These are phyloP conservation scores for Teleogryllus occipitalis DNA, from an alignment of 1,140 invertebrate genomes.

Conservation along the genomic window DNA sequence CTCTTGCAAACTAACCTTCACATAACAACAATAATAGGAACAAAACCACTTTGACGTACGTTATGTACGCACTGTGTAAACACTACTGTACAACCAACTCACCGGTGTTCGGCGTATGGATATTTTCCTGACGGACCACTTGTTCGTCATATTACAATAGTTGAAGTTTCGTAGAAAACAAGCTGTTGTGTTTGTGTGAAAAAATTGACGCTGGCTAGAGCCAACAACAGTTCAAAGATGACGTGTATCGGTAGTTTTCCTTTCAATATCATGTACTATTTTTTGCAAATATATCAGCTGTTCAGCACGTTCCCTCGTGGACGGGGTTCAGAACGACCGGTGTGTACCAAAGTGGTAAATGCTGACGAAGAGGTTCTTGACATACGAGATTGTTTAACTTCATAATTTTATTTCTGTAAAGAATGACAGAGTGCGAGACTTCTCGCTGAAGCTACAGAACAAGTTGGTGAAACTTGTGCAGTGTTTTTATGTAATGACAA, in stretches of 20 bases:
- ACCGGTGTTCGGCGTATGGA: slow-evolving; percentile 24
- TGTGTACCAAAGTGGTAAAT: not conserved
- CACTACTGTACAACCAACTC: slow-evolving; percentile 22
- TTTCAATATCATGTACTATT: slow-evolving; percentile 13
- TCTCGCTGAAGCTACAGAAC: too few species aligned
- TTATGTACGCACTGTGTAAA: slow-evolving; percentile 24
- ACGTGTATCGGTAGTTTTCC: not conserved
- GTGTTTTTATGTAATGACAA: too few species aligned
- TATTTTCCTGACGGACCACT: slow-evolving; percentile 9
- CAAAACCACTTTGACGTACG: slow-evolving; percentile 24
- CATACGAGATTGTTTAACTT: too few species aligned
- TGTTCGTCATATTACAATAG: not conserved
- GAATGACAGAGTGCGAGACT: too few species aligned
- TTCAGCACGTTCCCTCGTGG: not conserved
- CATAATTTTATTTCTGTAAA: too few species aligned
- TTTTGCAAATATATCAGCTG: slow-evolving; percentile 20
- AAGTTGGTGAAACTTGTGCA: too few species aligned
- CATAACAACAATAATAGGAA: slow-evolving; percentile 20
- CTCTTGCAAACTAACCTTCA: slow-evolving; percentile 16
- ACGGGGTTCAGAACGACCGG: not conserved
- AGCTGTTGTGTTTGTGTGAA: not conserved
- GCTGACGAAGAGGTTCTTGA: too few species aligned
- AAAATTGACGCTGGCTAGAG: not conserved
- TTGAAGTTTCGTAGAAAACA: not conserved
- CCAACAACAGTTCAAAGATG: not conserved